Base-by-base conservation (phyloP, 2,888 invertebrate genomes). In the Chaetoderma sp. region DNA sequence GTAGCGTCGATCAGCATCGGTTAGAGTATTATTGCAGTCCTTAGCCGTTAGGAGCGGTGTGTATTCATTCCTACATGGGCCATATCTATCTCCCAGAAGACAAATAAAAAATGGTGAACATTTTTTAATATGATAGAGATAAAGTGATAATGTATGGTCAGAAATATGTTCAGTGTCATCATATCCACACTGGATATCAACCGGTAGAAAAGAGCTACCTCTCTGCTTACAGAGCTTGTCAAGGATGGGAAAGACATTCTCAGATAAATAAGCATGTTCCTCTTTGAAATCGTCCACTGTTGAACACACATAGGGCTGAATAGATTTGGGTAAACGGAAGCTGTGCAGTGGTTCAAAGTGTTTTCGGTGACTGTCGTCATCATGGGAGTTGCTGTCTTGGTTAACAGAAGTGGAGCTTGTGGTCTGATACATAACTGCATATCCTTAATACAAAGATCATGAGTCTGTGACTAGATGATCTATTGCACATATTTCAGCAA, bases 41-140 rank as follows among this genome's bases (percentile, higher is more conserved):
- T 68, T 49, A 21, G 68, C 33, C 50, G 44, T 72, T 16, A 80
- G 67, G 27, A 69, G 67, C 0, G 70, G 67, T n/a, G 68, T 58
- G 18, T 78, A 74, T 5, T 71, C 70, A 6, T 67, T 63, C 27
- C 81, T 57, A 61, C 77, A 77, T 0, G 78, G 73, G 1, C 85
- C 85, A 63, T 85, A 85, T 13, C 82, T 74, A 59, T 84, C 83
- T 5, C 85, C 85, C 5, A 85, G 67, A 27, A 85, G 64, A 59
- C 83, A 78, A 13, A 85, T 74, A 60, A 83, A 82, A 70, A 79
- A 85, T 13, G 85, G 85, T 4, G 78, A 71, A 62, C 78, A 81
- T 60, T 70, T 70, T 18, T 61, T 70, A 10, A 84, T 75, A 39
- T 73, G 77, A 57, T 84, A 80, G 18, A 85, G 70, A 10, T 73